These are phyloP conservation scores for Piprites chloris DNA, from an alignment of 2,113 vertebrate species.

Conservation along the genomic window DNA sequence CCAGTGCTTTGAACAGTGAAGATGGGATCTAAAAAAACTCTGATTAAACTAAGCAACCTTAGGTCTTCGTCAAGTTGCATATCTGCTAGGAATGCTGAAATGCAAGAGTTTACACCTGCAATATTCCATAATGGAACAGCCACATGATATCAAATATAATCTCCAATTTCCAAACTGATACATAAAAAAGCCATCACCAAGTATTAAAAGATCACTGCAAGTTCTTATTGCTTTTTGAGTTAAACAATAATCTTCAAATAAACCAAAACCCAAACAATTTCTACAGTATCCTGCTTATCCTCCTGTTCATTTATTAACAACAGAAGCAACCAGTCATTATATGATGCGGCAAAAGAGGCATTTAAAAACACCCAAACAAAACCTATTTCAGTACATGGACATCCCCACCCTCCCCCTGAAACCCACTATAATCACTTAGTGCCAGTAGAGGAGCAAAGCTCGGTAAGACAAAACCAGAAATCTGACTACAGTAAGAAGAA, in stretches of 20 bases:
- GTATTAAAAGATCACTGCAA: conserved; percentile 61
- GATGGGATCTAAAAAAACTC: conserved; percentile 70
- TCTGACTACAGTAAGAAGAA: conserved; percentile 67
- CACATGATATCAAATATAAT: conserved; percentile 76
- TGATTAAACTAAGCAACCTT: conserved; percentile 51
- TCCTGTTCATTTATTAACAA: conserved; percentile 65
- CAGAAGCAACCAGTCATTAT: conserved; percentile 66
- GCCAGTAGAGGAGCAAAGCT: conserved; percentile 67
- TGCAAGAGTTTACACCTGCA: conserved; percentile 63
- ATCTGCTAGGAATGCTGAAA: conserved; percentile 69
- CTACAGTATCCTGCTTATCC: conserved; percentile 18
- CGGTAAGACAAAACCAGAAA: conserved; percentile 59
- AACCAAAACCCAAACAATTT: conserved; percentile 58
- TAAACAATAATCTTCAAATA: conserved; percentile 60
- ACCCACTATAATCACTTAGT: conserved; percentile 60
- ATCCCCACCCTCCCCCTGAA: conserved; percentile 34
- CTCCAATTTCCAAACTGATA: conserved; percentile 64
- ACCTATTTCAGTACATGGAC: conserved; percentile 16
- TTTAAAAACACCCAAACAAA: conserved; percentile 51
- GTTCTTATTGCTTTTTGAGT: conserved; percentile 73
- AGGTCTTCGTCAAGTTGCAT: conserved; percentile 59
- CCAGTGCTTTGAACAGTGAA: conserved; percentile 72
- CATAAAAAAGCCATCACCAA: conserved; percentile 64
- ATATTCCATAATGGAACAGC: conserved; percentile 65
- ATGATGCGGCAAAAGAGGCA: conserved; percentile 64